phyloP scores from a whole-genome alignment of 1,140 invertebrate species.

The Alviniconcha marisindica region DNA sequence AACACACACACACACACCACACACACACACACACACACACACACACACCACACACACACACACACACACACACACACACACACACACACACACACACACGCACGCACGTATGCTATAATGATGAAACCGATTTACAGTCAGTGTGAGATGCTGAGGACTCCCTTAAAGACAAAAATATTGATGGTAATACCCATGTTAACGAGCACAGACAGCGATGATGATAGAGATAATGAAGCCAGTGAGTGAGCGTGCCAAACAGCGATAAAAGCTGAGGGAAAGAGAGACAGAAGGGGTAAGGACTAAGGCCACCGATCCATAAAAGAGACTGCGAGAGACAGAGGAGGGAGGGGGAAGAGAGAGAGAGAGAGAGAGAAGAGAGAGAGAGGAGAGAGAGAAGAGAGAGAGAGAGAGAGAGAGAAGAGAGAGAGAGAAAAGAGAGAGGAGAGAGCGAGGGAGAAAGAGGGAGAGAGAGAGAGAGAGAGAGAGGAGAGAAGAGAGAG shows the following conservation, averaged over 20 bases:
- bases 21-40: no score
- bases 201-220: no score
- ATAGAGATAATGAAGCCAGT: no score
- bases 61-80: no score
- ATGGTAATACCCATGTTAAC: no score
- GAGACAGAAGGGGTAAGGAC: neutral
- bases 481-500: neutral
- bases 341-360: neutral
- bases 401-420: no score
- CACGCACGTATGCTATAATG: no score
- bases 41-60: no score
- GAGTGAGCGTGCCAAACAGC: neutral
- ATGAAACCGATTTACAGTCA: no score
- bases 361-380: neutral
- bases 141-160: no score
- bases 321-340: neutral
- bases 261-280: neutral
- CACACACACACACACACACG: neutral
- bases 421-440: neutral
- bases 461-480: neutral
- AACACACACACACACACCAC: no score
- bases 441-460: neutral
- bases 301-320: neutral
- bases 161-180: no score
- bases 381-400: neutral